These are phyloP conservation scores for Drosophila monieri DNA, from an alignment of 2,888 invertebrate genomes.

Conservation along the genomic window DNA sequence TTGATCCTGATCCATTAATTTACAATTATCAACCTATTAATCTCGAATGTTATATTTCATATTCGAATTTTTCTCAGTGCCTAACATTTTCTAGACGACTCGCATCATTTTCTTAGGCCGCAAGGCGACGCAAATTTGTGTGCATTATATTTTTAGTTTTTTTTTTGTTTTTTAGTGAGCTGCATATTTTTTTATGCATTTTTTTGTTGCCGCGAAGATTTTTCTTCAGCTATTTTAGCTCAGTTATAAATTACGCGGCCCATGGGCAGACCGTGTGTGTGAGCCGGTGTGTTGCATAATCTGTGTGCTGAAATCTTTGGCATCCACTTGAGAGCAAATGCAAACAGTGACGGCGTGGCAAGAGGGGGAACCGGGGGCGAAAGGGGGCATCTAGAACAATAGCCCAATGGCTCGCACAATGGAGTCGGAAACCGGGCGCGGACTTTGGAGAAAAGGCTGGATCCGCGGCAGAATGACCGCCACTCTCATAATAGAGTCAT, in stretches of 20 bases:
- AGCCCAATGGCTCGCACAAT: constrained; percentile 55
- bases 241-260: constrained; percentile 73
- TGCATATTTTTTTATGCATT: constrained; percentile 3
- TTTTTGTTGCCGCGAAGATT: constrained; percentile 56
- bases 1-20: too few species aligned
- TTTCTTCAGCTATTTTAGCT: constrained; percentile 71
- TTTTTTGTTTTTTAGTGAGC: not conserved
- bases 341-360: constrained; percentile 26
- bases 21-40: not conserved
- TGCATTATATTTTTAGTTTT: constrained; percentile 55
- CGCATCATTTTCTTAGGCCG: constrained; percentile 22
- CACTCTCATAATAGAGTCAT: constrained; percentile 79
- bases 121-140: constrained; percentile 66
- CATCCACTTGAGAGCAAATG: constrained; percentile 70
- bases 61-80: constrained; percentile 2
- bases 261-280: constrained; percentile 51
- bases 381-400: constrained; percentile 61
- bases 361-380: not conserved
- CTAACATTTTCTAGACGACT: constrained; percentile 12
- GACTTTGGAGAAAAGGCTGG: constrained; percentile 20
- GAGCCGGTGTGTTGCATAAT: constrained; percentile 63
- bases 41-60: not conserved
- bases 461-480: constrained; percentile 57
- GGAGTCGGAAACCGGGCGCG: constrained; percentile 21
- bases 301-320: constrained; percentile 71